Percentiles rank a stretch among this genome's conserved stretches.
Evolutionary conservation across 2,888 invertebrate species (phyloP).

Genomic region (Noctua janthina): DNA sequence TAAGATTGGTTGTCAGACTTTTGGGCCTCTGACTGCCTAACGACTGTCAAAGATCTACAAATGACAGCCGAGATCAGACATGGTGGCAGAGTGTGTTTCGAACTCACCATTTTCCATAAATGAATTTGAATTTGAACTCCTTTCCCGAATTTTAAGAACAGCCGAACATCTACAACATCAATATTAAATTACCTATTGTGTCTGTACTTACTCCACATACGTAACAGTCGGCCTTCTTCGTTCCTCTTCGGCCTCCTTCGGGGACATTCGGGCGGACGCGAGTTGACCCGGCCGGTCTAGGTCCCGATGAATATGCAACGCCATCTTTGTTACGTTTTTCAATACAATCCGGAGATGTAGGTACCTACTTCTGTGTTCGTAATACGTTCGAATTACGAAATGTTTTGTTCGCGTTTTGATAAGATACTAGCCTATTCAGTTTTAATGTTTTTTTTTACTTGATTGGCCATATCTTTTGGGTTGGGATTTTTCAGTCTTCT

Average conservation of each 20-base stretch:
- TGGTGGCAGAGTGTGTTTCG: neutral
- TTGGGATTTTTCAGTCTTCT: neutral
- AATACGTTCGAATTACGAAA: conserved; percentile 33
- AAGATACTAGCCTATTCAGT: conserved; percentile 8
- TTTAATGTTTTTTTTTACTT: neutral
- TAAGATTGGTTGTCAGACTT: neutral
- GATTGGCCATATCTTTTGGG: neutral
- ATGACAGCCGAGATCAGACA: neutral
- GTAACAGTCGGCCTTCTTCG: conserved; percentile 30
- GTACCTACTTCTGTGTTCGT: conserved; percentile 28
- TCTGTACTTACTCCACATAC: conserved; percentile 5
- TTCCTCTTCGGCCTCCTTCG: conserved; percentile 15
- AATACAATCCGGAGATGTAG: conserved; percentile 48
- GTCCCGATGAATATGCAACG: conserved; percentile 61
- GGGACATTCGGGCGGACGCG: conserved; percentile 38
- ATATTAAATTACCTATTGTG: conserved; percentile 3
- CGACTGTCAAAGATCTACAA: neutral
- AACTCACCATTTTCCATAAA: neutral
- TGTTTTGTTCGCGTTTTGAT: conserved; percentile 21
- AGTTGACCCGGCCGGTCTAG: conserved; percentile 58
- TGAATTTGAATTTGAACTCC: neutral
- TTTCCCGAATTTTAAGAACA: neutral
- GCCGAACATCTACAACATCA: neutral
- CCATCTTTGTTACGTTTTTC: conserved; percentile 58
- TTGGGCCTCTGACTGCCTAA: neutral